Conservation (phyloP, 23 tunicate genomes). For the Corella eumyota region DNA sequence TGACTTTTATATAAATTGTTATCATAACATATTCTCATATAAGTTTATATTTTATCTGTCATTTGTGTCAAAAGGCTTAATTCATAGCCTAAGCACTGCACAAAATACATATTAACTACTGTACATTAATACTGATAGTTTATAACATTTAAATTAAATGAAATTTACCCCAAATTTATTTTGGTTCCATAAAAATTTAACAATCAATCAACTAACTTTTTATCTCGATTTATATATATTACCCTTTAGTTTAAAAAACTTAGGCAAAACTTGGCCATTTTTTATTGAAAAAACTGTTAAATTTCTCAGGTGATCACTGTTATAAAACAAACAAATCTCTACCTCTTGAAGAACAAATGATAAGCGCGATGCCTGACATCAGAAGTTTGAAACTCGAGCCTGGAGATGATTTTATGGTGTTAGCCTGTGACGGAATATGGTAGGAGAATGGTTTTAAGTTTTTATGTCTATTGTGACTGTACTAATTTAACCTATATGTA, state of each 20-base stretch:
- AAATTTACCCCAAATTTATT: no score
- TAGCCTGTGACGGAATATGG: conserved; percentile 97
- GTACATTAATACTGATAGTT: no score
- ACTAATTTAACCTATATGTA: no score
- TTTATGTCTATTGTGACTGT: neutral
- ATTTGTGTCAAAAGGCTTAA: no score
- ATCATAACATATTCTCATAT: neutral
- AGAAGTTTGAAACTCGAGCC: conserved; percentile 32
- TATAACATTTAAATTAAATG: no score
- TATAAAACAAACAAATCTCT: conserved; percentile 61
- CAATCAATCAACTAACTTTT: no score
- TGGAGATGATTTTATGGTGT: conserved; percentile 73
- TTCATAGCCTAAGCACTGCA: no score
- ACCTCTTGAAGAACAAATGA: conserved; percentile 74
- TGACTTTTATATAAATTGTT: neutral
- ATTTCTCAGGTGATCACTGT: conserved; percentile 86
- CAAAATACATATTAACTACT: no score
- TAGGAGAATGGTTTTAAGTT: conserved; percentile 4
- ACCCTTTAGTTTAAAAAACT: no score
- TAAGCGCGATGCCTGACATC: conserved; percentile 76
- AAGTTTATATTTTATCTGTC: neutral
- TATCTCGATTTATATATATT: no score
- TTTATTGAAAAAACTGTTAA: neutral
- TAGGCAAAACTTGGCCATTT: no score
- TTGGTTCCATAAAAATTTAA: no score